Conservation (phyloP, 2,797 vertebrate genomes). For the Microchirus variegatus region DNA sequence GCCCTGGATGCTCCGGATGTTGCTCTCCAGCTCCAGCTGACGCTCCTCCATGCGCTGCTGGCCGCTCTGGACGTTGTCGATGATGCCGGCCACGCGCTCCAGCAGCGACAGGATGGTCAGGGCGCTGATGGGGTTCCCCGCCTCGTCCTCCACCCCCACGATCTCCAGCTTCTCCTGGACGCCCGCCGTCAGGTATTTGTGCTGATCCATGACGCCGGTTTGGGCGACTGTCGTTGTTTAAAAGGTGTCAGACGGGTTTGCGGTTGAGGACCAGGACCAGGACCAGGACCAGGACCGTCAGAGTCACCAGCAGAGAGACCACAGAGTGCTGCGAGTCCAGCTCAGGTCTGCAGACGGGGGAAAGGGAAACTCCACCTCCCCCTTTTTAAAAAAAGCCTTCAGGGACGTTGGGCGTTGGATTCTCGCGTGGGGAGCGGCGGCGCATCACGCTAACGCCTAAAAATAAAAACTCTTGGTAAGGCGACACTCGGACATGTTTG, state of each 20-base stretch:
- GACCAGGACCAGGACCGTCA: slow-evolving; percentile 5
- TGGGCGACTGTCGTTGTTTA: neutral
- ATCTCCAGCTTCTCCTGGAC: slow-evolving; percentile 78
- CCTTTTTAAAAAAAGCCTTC: slow-evolving; percentile 75
- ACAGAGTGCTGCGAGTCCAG: slow-evolving; percentile 64
- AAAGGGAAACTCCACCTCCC: slow-evolving; percentile 78
- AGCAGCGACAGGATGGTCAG: slow-evolving; percentile 93
- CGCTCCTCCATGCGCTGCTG: slow-evolving; percentile 96
- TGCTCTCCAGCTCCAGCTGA: slow-evolving; percentile 90
- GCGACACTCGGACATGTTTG: slow-evolving; percentile 78
- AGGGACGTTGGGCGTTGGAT: neutral
- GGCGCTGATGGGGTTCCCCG: slow-evolving; percentile 87
- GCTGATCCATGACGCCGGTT: slow-evolving; percentile 69
- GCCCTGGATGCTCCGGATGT: slow-evolving; percentile 92
- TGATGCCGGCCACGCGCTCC: slow-evolving; percentile 94
- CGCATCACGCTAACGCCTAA: slow-evolving; percentile 67
- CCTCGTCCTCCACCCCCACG: slow-evolving; percentile 85
- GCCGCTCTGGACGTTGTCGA: slow-evolving; percentile 92
- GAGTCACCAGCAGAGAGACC: slow-evolving; percentile 35
- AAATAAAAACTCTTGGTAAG: slow-evolving; percentile 80
- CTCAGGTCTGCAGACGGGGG: slow-evolving; percentile 71
- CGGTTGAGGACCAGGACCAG: neutral
- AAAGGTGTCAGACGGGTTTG: neutral
- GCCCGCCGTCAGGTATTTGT: slow-evolving; percentile 57
- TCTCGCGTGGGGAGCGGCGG: slow-evolving; percentile 38